Percentiles rank a stretch among this genome's conserved stretches.
Evolutionary conservation across 2,888 invertebrate genomes (phyloP).

Genomic region (Mycogona germanica): DNA sequence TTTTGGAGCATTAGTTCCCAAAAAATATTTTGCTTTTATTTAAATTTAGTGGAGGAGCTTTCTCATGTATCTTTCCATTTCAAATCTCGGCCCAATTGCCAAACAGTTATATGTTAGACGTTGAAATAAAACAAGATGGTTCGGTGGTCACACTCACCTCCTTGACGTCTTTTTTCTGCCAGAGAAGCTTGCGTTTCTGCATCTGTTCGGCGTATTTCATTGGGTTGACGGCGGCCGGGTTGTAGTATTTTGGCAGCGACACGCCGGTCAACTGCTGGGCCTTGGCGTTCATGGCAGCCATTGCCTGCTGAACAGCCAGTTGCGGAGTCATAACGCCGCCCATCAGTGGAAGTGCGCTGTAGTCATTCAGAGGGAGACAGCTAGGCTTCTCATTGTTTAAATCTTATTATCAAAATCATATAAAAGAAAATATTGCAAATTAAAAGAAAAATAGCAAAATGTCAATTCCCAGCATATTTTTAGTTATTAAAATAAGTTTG

Average conservation of each 20-base stretch:
- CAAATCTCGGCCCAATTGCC: too few relatives aligned
- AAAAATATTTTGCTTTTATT: too few relatives aligned
- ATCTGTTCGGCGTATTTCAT: slow-evolving; percentile 77
- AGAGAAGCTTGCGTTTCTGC: slow-evolving; percentile 81
- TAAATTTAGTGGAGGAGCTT: too few relatives aligned
- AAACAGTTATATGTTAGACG: too few relatives aligned
- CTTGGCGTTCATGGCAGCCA: slow-evolving; percentile 36
- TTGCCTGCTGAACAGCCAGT: slow-evolving; percentile 35
- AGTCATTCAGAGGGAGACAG: slow-evolving; percentile 27
- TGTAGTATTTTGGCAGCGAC: slow-evolving; percentile 55
- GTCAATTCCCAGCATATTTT: too few relatives aligned
- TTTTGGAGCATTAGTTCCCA: too few relatives aligned
- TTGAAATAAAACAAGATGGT: too few relatives aligned
- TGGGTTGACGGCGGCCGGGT: slow-evolving; percentile 58
- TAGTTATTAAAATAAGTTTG: neutral
- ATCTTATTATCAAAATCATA: too few relatives aligned
- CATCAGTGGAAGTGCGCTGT: slow-evolving; percentile 14
- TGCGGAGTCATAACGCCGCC: slow-evolving; percentile 32
- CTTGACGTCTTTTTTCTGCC: slow-evolving; percentile 53
- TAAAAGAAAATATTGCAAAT: slow-evolving; percentile 2
- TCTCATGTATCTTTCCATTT: too few relatives aligned
- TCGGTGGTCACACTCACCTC: slow-evolving; percentile 19
- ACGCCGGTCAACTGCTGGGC: slow-evolving; percentile 39
- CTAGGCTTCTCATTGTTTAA: slow-evolving; percentile 29
- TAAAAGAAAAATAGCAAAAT: too few relatives aligned